Conservation (phyloP, 2,888 invertebrate genomes). For the Nezara viridula region DNA sequence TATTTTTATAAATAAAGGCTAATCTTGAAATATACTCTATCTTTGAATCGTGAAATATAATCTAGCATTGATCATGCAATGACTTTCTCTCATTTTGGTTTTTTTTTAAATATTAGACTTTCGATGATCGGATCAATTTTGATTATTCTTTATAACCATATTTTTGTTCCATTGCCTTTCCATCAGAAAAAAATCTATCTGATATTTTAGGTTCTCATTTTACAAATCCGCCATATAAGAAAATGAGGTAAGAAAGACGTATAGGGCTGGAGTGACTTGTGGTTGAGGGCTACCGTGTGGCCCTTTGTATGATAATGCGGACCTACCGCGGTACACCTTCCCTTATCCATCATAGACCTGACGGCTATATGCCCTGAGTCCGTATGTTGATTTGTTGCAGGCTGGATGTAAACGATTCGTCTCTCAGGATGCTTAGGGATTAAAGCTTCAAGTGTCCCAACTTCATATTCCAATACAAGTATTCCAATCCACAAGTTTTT, state of each 20-base stretch:
- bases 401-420: not conserved
- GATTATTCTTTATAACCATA: no score
- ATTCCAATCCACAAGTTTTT: no score
- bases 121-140: no score
- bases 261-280: conserved; percentile 5
- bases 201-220: not conserved
- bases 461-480: not conserved
- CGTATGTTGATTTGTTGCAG: not conserved
- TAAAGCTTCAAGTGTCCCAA: no score
- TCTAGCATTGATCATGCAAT: no score
- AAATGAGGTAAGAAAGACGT: conserved; percentile 30
- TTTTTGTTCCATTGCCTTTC: no score
- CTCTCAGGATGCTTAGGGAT: not conserved
- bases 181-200: not conserved
- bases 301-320: conserved; percentile 54
- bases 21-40: no score
- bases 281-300: conserved; percentile 35
- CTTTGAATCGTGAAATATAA: no score
- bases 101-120: no score
- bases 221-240: not conserved
- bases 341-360: not conserved
- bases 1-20: no score
- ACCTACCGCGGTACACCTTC: conserved; percentile 31
- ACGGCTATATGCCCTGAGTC: not conserved
- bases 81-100: no score